A percentile compares a stretch with the other conserved stretches of the same genome.
These are phyloP conservation scores for Panonychus citri DNA, from an alignment of 1,140 invertebrate genomes.

Conservation along the genomic window DNA sequence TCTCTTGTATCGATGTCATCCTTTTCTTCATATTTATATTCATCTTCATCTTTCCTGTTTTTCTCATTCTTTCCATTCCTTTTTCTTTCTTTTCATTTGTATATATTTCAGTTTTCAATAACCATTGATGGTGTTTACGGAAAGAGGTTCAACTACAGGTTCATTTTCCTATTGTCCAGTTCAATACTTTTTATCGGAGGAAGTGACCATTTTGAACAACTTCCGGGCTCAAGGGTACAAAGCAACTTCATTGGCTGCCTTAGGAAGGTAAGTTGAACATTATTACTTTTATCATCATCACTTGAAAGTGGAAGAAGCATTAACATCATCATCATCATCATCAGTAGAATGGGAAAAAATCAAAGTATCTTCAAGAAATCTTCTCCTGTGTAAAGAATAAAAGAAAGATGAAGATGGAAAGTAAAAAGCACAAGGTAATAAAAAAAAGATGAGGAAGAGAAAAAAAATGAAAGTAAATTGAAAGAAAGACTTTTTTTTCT, in stretches of 20 bases:
- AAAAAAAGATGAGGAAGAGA: too few species aligned
- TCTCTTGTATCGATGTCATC: not conserved
- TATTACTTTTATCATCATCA: too few species aligned
- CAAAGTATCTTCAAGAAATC: too few species aligned
- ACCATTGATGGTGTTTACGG: slow-evolving; percentile 76
- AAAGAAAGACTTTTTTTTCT: not conserved
- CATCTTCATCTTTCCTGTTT: not conserved
- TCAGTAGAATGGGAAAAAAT: not conserved
- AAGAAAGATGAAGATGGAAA: too few species aligned
- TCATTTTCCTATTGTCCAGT: slow-evolving; percentile 71
- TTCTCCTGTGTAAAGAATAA: too few species aligned
- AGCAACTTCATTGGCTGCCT: slow-evolving; percentile 85
- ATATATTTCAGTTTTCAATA: slow-evolving; percentile 45
- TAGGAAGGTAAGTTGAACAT: slow-evolving; percentile 45
- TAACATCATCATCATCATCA: too few species aligned
- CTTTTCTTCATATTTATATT: not conserved
- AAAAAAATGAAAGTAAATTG: not conserved
- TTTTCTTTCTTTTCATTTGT: not conserved
- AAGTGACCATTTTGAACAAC: slow-evolving; percentile 28
- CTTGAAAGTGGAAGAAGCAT: too few species aligned
- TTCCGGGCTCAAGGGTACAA: slow-evolving; percentile 22
- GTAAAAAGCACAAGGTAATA: too few species aligned
- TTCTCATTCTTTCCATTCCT: not conserved
- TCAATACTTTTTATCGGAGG: slow-evolving; percentile 68
- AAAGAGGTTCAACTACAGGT: slow-evolving; percentile 70